Base-by-base conservation (phyloP, 2,797 vertebrate genomes). In the Ptychadena robeensis region DNA sequence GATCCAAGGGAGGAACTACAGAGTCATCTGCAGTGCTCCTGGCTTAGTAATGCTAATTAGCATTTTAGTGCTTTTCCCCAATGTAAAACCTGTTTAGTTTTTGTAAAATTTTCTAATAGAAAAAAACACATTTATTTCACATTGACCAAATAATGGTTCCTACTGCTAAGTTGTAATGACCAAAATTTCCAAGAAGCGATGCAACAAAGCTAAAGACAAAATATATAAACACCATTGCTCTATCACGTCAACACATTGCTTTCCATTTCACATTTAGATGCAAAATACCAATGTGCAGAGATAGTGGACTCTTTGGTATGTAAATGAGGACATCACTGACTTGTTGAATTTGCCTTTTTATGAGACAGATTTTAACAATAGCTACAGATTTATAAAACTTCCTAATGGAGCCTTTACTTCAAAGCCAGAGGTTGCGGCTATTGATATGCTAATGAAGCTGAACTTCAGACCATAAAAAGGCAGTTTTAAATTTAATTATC, bases 371-470 rank as follows among this genome's bases (percentile, higher is more conserved):
- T 85, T 80, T 12, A 75, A 85, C 72, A 85, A 81, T 76, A 76
- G 66, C 78, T 71, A 22, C 28, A 85, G 66, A 80, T 85, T 79
- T 85, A 59, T 71, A 57, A 70, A 85, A 85, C 70, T 85, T 69
- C 78, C 78, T 80, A 80, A 85, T 76, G 66, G 72, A 81, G 83
- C 27, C 64, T 79, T 79, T 64, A 80, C 82, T 80, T 80, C 64
- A 85, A 85, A 75, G 82, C 78, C 30, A 70, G 71, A 85, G 83
- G 83, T 71, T 76, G 72, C 65, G 78, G 65, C 78, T 71, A 81
- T 80, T 85, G 65, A 85, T 75, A 85, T 85, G 83, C 78, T 80
- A 85, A 85, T 85, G 72, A 53, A 37, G 57, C 75, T 25, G 31
- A 35, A 71, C 72, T 85, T 85, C 72, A 80, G 30, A 85, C 81